phyloP scores from a whole-genome alignment of 2,797 vertebrate genomes.

The Tamandua tetradactyla region DNA sequence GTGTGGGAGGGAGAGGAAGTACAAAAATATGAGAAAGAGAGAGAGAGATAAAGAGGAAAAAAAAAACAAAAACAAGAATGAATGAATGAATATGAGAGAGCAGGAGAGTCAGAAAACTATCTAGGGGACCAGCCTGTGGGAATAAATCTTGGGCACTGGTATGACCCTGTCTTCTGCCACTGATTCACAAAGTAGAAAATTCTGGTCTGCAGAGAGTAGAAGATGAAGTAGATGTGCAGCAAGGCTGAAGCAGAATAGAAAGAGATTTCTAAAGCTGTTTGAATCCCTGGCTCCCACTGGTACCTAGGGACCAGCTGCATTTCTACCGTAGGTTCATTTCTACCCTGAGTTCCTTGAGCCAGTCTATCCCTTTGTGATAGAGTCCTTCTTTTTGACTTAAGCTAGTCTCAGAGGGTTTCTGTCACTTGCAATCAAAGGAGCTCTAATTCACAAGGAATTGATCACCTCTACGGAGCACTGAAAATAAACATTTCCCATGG shows the following conservation, averaged over 20 bases:
- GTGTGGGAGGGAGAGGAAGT: neutral
- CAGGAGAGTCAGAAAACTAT: neutral
- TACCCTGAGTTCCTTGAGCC: neutral
- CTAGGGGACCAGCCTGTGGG: neutral
- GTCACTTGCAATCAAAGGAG: constrained; percentile 5
- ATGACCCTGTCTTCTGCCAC: neutral
- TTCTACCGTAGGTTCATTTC: neutral
- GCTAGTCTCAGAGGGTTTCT: neutral
- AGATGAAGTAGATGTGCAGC: neutral
- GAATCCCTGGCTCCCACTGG: neutral
- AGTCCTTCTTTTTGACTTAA: neutral
- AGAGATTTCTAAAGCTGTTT: neutral
- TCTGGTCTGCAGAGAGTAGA: neutral
- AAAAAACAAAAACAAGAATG: too few species aligned
- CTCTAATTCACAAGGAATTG: neutral
- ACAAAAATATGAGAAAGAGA: neutral
- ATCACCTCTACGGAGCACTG: neutral
- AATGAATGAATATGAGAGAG: neutral
- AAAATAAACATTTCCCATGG: neutral
- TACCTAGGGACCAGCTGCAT: neutral
- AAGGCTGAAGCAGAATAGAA: neutral
- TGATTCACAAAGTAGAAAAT: neutral
- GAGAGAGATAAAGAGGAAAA: neutral
- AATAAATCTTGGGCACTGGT: neutral
- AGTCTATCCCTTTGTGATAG: neutral